phyloP scores from a whole-genome alignment of 2,113 vertebrate species.

The Orycteropus afer region DNA sequence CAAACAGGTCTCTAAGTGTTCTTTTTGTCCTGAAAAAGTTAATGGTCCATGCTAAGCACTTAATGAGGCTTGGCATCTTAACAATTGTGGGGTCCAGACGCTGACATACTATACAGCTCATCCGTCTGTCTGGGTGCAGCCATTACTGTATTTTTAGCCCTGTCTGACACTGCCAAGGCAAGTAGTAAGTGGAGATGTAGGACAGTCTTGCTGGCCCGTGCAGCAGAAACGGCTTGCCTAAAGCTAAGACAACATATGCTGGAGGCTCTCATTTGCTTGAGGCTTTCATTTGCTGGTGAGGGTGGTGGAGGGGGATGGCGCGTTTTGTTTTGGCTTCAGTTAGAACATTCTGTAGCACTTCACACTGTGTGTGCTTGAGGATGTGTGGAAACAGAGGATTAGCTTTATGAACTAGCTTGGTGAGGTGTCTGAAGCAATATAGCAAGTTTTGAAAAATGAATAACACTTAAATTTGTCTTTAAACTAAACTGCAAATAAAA shows the following conservation, averaged over 20 bases:
- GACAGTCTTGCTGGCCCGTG: constrained; percentile 63
- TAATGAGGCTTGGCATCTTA: not conserved
- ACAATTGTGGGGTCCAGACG: not conserved
- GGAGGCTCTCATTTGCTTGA: not conserved
- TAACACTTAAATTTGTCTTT: constrained; percentile 56
- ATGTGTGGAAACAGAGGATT: constrained; percentile 41
- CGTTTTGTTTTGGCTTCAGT: constrained; percentile 51
- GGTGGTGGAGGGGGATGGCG: not conserved
- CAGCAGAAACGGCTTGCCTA: constrained; percentile 72
- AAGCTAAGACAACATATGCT: constrained; percentile 47
- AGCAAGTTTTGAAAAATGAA: constrained; percentile 53
- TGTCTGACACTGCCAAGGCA: constrained; percentile 68
- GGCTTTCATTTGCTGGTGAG: not conserved
- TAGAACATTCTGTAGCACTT: constrained; percentile 38
- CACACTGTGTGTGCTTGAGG: not conserved
- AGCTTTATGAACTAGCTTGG: constrained; percentile 35
- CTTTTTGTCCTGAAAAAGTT: not conserved
- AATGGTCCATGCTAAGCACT: rapidly evolving
- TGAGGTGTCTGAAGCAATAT: constrained; percentile 50
- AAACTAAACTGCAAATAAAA: constrained; percentile 50
- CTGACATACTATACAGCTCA: constrained; percentile 17
- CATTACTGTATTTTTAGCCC: constrained; percentile 81
- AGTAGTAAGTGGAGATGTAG: constrained; percentile 66
- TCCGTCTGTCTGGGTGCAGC: constrained; percentile 52
- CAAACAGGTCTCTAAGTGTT: rapidly evolving